Base-by-base conservation (phyloP, 2,888 invertebrate genomes). In the Pasiphila rectangulata region DNA sequence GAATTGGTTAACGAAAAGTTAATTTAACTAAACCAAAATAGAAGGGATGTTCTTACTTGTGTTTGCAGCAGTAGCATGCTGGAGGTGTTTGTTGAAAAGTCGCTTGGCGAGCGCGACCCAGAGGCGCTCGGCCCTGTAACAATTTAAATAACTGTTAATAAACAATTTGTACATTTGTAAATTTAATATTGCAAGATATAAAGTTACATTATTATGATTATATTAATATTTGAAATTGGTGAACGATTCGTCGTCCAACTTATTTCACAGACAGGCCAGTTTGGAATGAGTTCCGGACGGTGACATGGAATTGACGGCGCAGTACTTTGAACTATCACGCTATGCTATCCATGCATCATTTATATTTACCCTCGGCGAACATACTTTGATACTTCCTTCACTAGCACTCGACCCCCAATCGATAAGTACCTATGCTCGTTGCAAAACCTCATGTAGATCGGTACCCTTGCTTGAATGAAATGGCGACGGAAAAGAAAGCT, bases 11-110 rank as follows among this genome's bases (percentile, higher is more conserved):
- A 24, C n/a, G 2, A 9, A 9, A 4, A 9, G 9, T 17, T 30
- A 5, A 3, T 9, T 9, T 17, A 10, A 6, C 1, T 15, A 19
- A 16, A 4, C 17, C n/a, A 32, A 27, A 13, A 7, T 13, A 13
- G 13, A 10, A 32, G 1, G 1, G n/a, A 17, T n/a, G n/a, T 57
- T 83, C 91, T 91, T 81, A 96, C 96, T 92, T 95, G 96, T 90
- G 96, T 95, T 90, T 96, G 96, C 92, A 96, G 92, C 86, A 96
- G 94, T 92, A 96, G 95, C 96, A 96, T 96, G 92, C 95, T 96
- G 94, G 96, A 90, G 75, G 90, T 88, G 78, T 88, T 90, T 70
- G 90, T 79, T 75, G 90, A 67, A 64, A 79, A 86, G 67, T 89
- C 83, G 89, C 89, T 79, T 90, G 90, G 88, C 81, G 87, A 87